phyloP scores from a whole-genome alignment of 2,888 invertebrate genomes.

The Aporophyla lueneburgensis region DNA sequence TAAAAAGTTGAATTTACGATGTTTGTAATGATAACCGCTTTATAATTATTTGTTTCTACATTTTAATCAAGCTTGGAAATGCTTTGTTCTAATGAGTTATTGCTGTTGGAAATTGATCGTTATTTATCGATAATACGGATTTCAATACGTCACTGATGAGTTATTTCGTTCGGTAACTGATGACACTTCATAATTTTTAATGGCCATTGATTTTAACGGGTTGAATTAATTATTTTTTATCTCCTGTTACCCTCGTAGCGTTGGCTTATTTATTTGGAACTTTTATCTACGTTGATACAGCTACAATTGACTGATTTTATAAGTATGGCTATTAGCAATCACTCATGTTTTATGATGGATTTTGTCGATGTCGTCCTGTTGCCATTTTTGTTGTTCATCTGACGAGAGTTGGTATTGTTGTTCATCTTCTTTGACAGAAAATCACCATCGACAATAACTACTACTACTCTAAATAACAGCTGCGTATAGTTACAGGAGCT shows the following conservation, averaged over 20 bases:
- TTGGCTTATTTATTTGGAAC: constrained; percentile 39
- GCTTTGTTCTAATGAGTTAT: constrained; percentile 69
- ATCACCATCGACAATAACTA: background rate
- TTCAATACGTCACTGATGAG: constrained; percentile 55
- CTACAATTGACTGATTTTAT: background rate
- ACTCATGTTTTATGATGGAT: background rate
- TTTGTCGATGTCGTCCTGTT: background rate
- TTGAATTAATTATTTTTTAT: constrained; percentile 44
- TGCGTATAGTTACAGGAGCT: too few species aligned
- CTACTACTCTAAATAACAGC: too few species aligned
- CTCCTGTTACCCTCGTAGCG: constrained; percentile 15
- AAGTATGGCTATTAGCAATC: background rate
- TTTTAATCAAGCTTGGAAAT: constrained; percentile 72
- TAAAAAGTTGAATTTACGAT: constrained; percentile 84
- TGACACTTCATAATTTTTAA: constrained; percentile 57
- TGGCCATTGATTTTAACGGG: constrained; percentile 47
- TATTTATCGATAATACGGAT: constrained; percentile 67
- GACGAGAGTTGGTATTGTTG: background rate
- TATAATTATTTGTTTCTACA: constrained; percentile 79
- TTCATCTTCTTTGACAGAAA: background rate
- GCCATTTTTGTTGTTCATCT: background rate
- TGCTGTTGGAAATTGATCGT: constrained; percentile 63
- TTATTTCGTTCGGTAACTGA: constrained; percentile 48
- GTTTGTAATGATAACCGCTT: constrained; percentile 81
- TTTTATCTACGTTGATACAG: constrained; percentile 22